These are phyloP conservation scores for Chelonia mydas DNA, from an alignment of 2,797 vertebrate genomes.

Conservation along the genomic window DNA sequence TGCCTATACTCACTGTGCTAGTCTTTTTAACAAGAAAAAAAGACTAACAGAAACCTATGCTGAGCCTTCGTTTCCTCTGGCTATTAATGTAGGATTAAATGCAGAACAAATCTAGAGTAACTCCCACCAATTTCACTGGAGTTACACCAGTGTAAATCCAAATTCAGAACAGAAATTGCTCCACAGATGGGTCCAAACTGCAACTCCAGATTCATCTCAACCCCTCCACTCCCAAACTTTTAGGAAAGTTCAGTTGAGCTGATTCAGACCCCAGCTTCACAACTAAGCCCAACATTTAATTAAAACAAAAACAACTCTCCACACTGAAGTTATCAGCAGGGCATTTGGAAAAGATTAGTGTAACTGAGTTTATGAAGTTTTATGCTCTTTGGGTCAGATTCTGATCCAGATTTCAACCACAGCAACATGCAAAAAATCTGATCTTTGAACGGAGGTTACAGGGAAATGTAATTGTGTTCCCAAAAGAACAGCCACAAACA, in stretches of 20 bases:
- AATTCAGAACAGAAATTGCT: background rate
- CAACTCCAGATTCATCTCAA: background rate
- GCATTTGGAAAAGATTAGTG: background rate
- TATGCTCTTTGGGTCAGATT: background rate
- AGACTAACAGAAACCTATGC: background rate
- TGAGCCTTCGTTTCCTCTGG: background rate
- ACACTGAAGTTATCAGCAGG: slow-evolving; percentile 12
- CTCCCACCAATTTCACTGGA: background rate
- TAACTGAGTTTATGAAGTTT: background rate
- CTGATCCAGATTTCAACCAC: background rate
- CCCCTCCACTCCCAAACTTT: background rate
- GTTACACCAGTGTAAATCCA: background rate
- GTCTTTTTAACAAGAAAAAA: background rate
- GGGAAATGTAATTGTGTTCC: background rate
- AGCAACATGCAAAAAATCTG: background rate
- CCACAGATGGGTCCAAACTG: background rate
- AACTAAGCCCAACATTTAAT: slow-evolving; percentile 19
- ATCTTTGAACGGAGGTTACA: background rate
- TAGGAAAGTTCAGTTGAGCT: slow-evolving; percentile 30
- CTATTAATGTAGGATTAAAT: background rate
- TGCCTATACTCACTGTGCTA: background rate
- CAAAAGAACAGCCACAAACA: slow-evolving; percentile 26
- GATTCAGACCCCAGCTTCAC: background rate
- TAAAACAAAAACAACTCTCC: slow-evolving; percentile 25
- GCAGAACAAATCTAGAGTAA: background rate